Evolutionary conservation across 92 coral and sea anemone genomes (phyloP), one percentile per base, ranked within the genome.

Genomic region (Siderastrea radians): DNA sequence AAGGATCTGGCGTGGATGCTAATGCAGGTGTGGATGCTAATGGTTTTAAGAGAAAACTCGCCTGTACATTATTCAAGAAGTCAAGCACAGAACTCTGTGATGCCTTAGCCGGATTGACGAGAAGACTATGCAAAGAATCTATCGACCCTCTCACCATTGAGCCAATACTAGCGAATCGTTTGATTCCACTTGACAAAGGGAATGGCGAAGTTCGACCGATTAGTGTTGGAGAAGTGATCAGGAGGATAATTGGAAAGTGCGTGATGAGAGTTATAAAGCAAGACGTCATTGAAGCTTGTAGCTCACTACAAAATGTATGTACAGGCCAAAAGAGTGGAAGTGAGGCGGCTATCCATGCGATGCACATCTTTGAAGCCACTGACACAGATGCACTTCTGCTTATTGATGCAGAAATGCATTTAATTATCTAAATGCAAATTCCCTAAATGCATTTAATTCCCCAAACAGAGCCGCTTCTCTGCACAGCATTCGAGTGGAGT

Each of bases 1-100:
- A 81, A 81, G 77, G 86, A 11, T 48, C 78, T 81, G 77, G 86
- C 49, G 85, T 44, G 49, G 75, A 49, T 44, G 65, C 62, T 9
- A 54, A 54, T 2, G 85, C 47, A 50, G 74, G n/a, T n/a, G n/a
- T n/a, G n/a, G n/a, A 65, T 58, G 61, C 75, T 9, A 80, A 80
- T 68, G 84, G 74, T 6, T 82, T 69, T 7, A 26, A 67, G 50
- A 68, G 86, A 66, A 54, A 69, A 50, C 78, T 82, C 51, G 46
- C 66, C 6, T 14, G 78, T 48, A 80, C 45, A 16, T 65, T 75
- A 12, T 63, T 80, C 57, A 65, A 62, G 84, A 80, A 80, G 60
- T 80, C 84, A 7, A 46, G 19, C 49, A 14, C 85, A 47, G 15
- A 67, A 38, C 43, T 80, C 75, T 80, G 85, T n/a, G 85, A 60